A percentile compares a stretch with the other conserved stretches of the same genome.
These are phyloP conservation scores for Steromphala cineraria DNA, from an alignment of 2,888 invertebrate genomes.

Conservation along the genomic window DNA sequence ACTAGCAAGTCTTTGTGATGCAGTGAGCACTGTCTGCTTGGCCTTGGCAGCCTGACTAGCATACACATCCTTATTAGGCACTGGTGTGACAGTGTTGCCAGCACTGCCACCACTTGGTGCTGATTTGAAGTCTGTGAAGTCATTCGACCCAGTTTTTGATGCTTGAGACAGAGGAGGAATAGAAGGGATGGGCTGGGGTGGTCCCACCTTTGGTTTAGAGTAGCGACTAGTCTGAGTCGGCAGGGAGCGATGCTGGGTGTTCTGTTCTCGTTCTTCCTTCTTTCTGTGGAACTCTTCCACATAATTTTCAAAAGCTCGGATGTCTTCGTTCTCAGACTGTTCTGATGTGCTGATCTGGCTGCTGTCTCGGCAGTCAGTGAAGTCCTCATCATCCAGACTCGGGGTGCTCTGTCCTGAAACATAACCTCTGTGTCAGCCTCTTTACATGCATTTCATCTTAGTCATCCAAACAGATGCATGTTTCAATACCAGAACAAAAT, in stretches of 20 bases:
- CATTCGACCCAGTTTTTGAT: constrained; percentile 41
- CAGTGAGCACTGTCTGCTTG: not conserved
- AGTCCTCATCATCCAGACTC: constrained; percentile 64
- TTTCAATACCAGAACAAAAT: too few species aligned
- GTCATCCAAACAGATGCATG: too few species aligned
- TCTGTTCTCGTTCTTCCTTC: constrained; percentile 46
- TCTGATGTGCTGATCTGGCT: constrained; percentile 68
- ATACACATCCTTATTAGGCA: not conserved
- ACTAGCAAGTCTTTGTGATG: not conserved
- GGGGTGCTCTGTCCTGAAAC: constrained; percentile 44
- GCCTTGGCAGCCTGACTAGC: not conserved
- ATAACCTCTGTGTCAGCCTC: too few species aligned
- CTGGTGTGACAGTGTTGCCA: not conserved
- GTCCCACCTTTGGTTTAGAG: not conserved
- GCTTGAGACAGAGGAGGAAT: constrained; percentile 10
- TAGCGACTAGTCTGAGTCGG: not conserved
- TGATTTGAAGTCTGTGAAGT: constrained; percentile 65
- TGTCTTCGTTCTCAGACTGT: constrained; percentile 68
- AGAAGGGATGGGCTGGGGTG: constrained; percentile 16
- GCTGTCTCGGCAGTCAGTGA: constrained; percentile 66
- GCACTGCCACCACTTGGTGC: constrained; percentile 37
- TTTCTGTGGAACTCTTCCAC: constrained; percentile 62
- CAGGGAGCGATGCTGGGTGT: constrained; percentile 51
- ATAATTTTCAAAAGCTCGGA: constrained; percentile 65
- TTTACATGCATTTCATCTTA: too few species aligned